phyloP scores from a whole-genome alignment of 2,797 vertebrate species.

The Alfaro cultratus region DNA sequence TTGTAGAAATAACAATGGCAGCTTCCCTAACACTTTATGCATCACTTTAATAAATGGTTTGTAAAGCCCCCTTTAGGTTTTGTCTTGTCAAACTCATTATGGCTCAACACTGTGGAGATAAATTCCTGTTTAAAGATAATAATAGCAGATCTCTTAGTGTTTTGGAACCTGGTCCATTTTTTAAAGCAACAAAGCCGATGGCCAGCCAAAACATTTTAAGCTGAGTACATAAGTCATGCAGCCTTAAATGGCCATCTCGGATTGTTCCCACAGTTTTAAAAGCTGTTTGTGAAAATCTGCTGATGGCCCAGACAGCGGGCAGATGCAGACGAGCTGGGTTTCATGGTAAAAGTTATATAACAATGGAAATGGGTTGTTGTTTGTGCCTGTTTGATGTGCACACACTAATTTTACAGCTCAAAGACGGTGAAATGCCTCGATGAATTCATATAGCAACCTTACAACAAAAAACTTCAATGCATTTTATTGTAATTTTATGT shows the following conservation, averaged over 20 bases:
- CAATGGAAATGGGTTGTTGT: not conserved
- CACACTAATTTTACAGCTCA: not conserved
- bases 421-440: not conserved
- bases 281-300: slow-evolving; percentile 14
- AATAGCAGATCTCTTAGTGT: not conserved
- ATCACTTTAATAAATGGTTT: not conserved
- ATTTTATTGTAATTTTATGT: not conserved
- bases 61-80: not conserved
- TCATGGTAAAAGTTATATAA: not conserved
- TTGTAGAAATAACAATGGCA: not conserved
- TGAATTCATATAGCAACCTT: not conserved
- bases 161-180: not conserved
- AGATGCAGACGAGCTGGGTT: not conserved
- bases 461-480: not conserved
- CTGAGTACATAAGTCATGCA: not conserved
- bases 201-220: slow-evolving; percentile 1
- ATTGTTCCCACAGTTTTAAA: slow-evolving; percentile 2
- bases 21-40: slow-evolving; percentile 6
- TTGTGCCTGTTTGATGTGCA: not conserved
- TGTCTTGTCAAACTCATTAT: not conserved
- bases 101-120: not conserved
- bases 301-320: slow-evolving; percentile 1
- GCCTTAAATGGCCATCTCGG: not conserved
- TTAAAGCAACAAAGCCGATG: slow-evolving; percentile 6
- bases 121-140: not conserved